These are phyloP conservation scores for Aplodontia rufa DNA, from an alignment of 2,113 vertebrate species.

Conservation along the genomic window DNA sequence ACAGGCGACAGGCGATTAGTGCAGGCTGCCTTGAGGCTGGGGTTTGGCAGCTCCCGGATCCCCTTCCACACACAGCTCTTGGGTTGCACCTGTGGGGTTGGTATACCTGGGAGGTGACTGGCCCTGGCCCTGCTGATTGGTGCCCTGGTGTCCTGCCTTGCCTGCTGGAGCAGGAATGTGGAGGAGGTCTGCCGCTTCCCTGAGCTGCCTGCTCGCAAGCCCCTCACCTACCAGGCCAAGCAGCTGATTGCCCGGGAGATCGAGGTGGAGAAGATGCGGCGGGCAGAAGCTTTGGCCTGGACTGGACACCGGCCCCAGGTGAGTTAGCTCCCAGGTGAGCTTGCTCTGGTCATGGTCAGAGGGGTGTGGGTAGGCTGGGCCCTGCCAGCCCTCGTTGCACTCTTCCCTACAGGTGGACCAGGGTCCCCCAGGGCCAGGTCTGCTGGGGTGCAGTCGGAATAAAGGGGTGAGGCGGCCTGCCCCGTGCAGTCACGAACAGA, in stretches of 20 bases:
- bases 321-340: too few relatives aligned
- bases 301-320: conserved; percentile 81
- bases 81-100: rapidly evolving
- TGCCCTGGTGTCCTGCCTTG: too few relatives aligned
- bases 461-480: rapidly evolving
- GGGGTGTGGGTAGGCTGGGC: too few relatives aligned
- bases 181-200: conserved; percentile 93
- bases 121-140: background rate
- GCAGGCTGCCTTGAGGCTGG: background rate
- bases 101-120: rapidly evolving
- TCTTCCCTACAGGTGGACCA: background rate
- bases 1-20: background rate
- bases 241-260: conserved; percentile 96
- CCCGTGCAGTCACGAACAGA: conserved; percentile 87
- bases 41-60: background rate
- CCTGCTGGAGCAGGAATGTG: conserved; percentile 83
- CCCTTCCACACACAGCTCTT: rapidly evolving
- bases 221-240: conserved; percentile 96
- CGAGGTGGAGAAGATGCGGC: conserved; percentile 96
- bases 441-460: background rate
- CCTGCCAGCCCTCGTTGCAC: background rate
- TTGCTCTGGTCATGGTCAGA: too few relatives aligned
- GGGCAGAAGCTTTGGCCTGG: conserved; percentile 86
- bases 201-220: conserved; percentile 89
- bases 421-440: background rate